Conservation (phyloP, 2,888 invertebrate species). For the Tetragonula carbonaria region DNA sequence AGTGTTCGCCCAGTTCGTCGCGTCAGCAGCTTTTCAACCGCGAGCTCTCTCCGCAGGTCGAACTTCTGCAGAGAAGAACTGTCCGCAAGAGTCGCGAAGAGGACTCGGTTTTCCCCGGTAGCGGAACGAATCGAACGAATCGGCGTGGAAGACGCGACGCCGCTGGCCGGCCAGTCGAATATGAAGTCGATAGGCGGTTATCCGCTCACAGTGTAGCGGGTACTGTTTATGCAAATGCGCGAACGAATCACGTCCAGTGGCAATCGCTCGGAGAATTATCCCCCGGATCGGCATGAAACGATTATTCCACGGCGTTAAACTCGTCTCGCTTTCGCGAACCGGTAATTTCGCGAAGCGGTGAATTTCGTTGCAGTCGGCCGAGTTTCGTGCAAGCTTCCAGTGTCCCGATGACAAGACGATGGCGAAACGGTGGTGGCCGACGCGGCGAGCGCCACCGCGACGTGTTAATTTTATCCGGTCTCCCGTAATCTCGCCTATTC, state of each 20-base stretch:
- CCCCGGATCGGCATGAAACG: constrained; percentile 59
- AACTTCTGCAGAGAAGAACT: too few species aligned
- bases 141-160: too few species aligned
- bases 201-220: constrained; percentile 50
- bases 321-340: constrained; percentile 56
- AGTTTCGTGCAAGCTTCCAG: too few species aligned
- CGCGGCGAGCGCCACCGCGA: neutral
- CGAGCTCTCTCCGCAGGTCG: neutral
- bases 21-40: neutral
- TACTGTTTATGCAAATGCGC: constrained; percentile 71
- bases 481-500: constrained; percentile 52
- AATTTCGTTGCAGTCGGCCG: neutral
- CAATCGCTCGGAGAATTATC: constrained; percentile 65
- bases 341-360: constrained; percentile 46
- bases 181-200: constrained; percentile 59
- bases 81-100: too few species aligned
- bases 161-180: constrained; percentile 31
- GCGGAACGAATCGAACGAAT: neutral
- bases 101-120: too few species aligned
- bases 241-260: constrained; percentile 62
- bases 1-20: neutral
- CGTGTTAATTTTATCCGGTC: neutral
- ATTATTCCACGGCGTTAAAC: constrained; percentile 68
- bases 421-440: neutral
- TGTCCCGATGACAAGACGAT: neutral